Conservation (phyloP, 2,888 invertebrate genomes). For the Saturnia pavonia region DNA sequence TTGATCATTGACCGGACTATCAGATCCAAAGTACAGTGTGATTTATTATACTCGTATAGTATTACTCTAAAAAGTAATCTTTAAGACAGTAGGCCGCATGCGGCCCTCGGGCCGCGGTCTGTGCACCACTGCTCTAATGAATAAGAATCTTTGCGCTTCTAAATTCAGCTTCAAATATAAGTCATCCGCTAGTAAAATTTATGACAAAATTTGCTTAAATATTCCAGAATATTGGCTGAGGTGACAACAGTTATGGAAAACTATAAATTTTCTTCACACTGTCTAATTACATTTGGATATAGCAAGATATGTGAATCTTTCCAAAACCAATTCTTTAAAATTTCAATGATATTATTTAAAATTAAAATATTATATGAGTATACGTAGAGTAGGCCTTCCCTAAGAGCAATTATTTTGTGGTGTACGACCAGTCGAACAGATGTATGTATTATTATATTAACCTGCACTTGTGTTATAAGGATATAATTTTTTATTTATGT, state of each 20-base stretch:
- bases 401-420: conserved; percentile 22
- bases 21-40: too few relatives aligned
- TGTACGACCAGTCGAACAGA: conserved; percentile 44
- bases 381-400: conserved; percentile 14
- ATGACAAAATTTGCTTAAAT: too few relatives aligned
- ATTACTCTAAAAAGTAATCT: too few relatives aligned
- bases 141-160: background rate
- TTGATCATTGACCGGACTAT: background rate
- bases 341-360: background rate
- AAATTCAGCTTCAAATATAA: background rate
- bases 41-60: too few relatives aligned
- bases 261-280: background rate
- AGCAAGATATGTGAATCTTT: background rate
- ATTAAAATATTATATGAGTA: too few relatives aligned
- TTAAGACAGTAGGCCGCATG: too few relatives aligned
- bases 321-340: background rate
- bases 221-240: too few relatives aligned
- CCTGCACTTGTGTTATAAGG: conserved; percentile 14
- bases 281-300: background rate
- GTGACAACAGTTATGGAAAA: too few relatives aligned
- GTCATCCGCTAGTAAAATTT: background rate
- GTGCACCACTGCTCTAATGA: too few relatives aligned
- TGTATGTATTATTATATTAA: conserved; percentile 40
- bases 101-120: too few relatives aligned
- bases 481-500: conserved; percentile 15